These are phyloP conservation scores for Balanococcus diminutus DNA, from an alignment of 2,888 invertebrate genomes.

Conservation along the genomic window DNA sequence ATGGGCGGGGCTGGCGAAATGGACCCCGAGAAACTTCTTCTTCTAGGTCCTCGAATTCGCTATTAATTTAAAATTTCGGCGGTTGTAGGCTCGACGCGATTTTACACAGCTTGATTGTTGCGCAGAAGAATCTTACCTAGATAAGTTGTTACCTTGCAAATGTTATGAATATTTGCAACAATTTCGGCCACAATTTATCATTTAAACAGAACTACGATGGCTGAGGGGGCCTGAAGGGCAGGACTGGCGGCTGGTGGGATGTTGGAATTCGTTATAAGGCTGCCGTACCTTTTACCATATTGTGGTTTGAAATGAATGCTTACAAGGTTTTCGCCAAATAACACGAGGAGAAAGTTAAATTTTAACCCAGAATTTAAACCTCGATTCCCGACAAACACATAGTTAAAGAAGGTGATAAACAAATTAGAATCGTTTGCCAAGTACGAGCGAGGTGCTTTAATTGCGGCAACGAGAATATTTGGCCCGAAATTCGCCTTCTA, in stretches of 20 bases:
- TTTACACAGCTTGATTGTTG: neutral
- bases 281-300: neutral
- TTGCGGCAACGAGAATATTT: neutral
- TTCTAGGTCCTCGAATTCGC: neutral
- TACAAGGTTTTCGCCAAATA: neutral
- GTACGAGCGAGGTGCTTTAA: neutral
- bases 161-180: slow-evolving; percentile 3
- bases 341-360: neutral
- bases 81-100: neutral
- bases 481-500: neutral
- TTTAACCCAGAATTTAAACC: neutral
- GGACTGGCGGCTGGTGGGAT: neutral
- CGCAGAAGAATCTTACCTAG: neutral
- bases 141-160: neutral
- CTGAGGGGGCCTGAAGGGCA: neutral
- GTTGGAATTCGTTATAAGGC: neutral
- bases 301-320: neutral
- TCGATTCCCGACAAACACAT: neutral
- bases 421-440: slow-evolving; percentile 9
- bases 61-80: slow-evolving; percentile 21
- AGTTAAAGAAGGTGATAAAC: slow-evolving; percentile 15
- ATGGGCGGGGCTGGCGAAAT: too few species aligned
- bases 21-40: neutral
- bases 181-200: slow-evolving; percentile 23
- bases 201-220: neutral